Evolutionary conservation across 2,113 vertebrate species (phyloP).

Genomic region (Lasiurus cinereus): DNA sequence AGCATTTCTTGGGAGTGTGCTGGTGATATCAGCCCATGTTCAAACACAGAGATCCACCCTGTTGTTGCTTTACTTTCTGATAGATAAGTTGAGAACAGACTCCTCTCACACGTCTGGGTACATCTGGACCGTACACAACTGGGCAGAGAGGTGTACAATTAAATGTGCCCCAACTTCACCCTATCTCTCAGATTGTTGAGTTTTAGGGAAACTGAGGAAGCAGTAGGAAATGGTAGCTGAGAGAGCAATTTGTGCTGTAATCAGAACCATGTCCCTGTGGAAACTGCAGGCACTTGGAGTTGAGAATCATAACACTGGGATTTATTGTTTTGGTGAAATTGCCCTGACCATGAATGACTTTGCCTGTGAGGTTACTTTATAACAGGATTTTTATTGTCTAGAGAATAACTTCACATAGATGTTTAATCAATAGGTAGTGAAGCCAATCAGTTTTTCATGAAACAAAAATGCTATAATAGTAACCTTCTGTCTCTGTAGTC

Average conservation of each 20-base stretch:
- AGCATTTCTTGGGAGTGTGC: not conserved
- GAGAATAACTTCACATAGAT: not conserved
- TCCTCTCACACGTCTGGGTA: not conserved
- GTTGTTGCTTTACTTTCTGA: rapidly evolving
- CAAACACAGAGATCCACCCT: not conserved
- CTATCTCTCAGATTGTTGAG: not conserved
- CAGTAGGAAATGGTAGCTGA: rapidly evolving
- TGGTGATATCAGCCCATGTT: not conserved
- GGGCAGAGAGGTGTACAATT: not conserved
- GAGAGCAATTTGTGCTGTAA: not conserved
- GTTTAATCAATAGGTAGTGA: not conserved
- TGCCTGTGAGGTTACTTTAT: not conserved
- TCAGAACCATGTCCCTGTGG: not conserved
- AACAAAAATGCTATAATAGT: slow-evolving; percentile 63
- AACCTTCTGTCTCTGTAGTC: not conserved
- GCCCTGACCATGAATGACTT: slow-evolving; percentile 57
- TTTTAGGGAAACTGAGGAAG: not conserved
- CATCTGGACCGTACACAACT: not conserved
- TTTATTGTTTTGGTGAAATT: not conserved
- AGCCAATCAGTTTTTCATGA: slow-evolving; percentile 61
- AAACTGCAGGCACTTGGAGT: not conserved
- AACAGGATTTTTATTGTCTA: slow-evolving; percentile 12
- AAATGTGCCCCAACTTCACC: not conserved
- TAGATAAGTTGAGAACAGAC: not conserved
- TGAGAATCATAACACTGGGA: not conserved